Conservation (phyloP, 2,888 invertebrate species). For the Priocnemis perturbator region DNA sequence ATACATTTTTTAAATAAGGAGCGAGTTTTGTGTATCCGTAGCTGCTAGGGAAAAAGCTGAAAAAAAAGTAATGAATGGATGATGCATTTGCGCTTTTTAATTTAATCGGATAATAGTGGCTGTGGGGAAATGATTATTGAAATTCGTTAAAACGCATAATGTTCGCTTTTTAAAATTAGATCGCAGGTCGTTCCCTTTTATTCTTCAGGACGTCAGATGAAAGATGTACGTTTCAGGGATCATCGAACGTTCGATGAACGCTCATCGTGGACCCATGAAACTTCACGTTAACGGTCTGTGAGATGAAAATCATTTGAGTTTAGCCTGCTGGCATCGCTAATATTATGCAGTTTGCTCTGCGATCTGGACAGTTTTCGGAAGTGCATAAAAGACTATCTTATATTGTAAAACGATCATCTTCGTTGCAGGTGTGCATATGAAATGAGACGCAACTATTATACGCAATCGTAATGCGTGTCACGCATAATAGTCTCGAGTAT, state of each 20-base stretch:
- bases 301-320: too few species aligned
- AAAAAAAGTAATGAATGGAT: background rate
- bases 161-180: conserved; percentile 40
- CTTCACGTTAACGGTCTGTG: too few species aligned
- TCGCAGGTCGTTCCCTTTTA: conserved; percentile 6
- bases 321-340: background rate
- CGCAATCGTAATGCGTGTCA: conserved; percentile 6
- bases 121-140: conserved; percentile 46
- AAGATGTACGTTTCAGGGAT: too few species aligned
- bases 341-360: background rate
- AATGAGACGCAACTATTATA: background rate
- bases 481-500: background rate
- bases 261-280: too few species aligned
- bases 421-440: conserved; percentile 9
- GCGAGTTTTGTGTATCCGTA: too few species aligned
- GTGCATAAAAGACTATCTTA: background rate
- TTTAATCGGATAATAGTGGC: conserved; percentile 39
- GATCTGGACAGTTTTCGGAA: background rate
- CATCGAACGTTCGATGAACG: too few species aligned
- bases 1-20: conserved; percentile 28
- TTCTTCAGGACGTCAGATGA: too few species aligned
- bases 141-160: conserved; percentile 30
- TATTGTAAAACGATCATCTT: conserved; percentile 6
- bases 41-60: background rate
- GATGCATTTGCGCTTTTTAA: background rate